Conservation (phyloP, 1,140 invertebrate genomes). For the Apolygus lucorum region DNA sequence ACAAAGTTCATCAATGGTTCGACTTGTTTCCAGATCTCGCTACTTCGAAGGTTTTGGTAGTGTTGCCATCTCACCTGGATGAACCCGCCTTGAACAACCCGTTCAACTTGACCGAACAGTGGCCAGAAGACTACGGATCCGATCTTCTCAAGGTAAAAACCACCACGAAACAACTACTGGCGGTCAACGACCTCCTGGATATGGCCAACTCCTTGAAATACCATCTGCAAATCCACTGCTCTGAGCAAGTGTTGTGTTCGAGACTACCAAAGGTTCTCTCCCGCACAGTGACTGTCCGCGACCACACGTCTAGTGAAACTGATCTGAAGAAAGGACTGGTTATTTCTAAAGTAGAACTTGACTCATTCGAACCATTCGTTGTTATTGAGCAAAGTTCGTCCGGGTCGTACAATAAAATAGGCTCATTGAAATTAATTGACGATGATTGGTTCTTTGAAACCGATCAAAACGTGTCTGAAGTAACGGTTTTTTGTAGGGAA, state of each 20-base stretch:
- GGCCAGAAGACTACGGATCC: not conserved
- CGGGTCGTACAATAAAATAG: conserved; percentile 15
- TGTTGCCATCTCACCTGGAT: conserved; percentile 17
- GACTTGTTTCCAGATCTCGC: conserved; percentile 2
- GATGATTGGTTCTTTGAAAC: conserved; percentile 20
- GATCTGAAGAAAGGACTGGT: conserved; percentile 19
- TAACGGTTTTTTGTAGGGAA: conserved; percentile 22
- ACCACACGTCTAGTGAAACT: not conserved
- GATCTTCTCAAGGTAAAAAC: conserved; percentile 4
- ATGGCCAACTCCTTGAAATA: conserved; percentile 25
- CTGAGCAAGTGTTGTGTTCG: conserved; percentile 13
- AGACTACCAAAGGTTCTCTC: conserved; percentile 6
- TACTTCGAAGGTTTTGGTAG: conserved; percentile 9
- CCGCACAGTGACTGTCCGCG: not conserved
- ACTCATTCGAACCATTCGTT: conserved; percentile 21
- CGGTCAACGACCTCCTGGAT: conserved; percentile 19
- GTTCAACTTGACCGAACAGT: conserved; percentile 18
- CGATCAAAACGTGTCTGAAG: conserved; percentile 19
- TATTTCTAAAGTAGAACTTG: not conserved
- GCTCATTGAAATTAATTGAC: conserved; percentile 20
- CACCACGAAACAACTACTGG: conserved; percentile 11
- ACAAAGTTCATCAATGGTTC: too few relatives aligned
- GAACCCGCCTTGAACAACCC: conserved; percentile 10
- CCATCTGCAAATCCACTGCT: conserved; percentile 18
- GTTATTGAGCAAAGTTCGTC: conserved; percentile 11